Evolutionary conservation across 1,140 invertebrate genomes (phyloP), one percentile per base, ranked within the genome.

Genomic region (Bombus picipes): DNA sequence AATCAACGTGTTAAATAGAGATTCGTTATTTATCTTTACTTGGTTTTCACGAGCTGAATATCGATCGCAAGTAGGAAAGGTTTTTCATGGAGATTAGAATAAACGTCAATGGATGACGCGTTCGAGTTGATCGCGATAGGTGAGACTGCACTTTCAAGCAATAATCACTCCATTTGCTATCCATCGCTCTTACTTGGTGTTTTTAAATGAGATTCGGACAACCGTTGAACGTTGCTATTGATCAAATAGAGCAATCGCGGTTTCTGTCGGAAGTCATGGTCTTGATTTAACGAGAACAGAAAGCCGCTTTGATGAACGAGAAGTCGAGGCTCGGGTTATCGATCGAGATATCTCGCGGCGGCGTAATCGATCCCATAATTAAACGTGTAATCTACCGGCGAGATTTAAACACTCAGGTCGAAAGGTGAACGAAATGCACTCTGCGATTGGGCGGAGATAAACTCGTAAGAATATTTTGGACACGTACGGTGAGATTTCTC

Each of bases 291-390:
- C 47, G 76, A 85, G 83, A 85, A 74, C 84, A 57, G 84, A 75
- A 75, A 81, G 81, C 83, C 76, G 83, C 66, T 62, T 85, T 47
- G 83, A 79, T 62, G 76, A 72, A 85, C 83, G 76, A 39, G 53
- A 62, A 62, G 18, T 32, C 10, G 53, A 3, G 68, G 8, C 10
- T 28, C 28, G 41, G 12, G 37, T 25, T 82, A 82, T 86, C 65
- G 79, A 66, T 41, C 81, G 80, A 72, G 81, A 83, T 83, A 86
- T 86, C 80, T 75, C 47, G 12, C 65, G 37, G 53, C 78, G 53
- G 57, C 70, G 73, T 72, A 77, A 86, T 83, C 85, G 68, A 87
- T 87, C 81, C 75, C 85, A 34, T 87, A 87, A 87, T 87, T 87
- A 87, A 87, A 74, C 81, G 68, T 18, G 43, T 59, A 82, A 87